These are phyloP conservation scores for Stramonita haemastoma DNA, from an alignment of 2,888 invertebrate genomes.

Conservation along the genomic window DNA sequence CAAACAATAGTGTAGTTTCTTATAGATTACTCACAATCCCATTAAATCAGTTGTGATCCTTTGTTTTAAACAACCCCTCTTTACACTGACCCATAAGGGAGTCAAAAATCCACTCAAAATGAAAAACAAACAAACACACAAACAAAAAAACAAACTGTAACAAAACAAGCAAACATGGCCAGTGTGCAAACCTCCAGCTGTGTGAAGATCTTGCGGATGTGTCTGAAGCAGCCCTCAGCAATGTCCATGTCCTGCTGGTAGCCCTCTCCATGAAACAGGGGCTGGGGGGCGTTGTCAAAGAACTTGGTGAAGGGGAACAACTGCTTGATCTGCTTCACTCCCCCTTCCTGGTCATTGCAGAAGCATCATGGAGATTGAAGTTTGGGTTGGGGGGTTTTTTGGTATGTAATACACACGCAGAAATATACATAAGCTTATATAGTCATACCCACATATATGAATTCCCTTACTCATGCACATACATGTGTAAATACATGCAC, in stretches of 20 bases:
- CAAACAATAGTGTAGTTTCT: no score
- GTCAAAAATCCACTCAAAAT: no score
- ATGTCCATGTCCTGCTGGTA: conserved; percentile 91
- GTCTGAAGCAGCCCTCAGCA: conserved; percentile 94
- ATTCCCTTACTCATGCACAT: neutral
- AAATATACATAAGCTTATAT: no score
- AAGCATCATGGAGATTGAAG: neutral
- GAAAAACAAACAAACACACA: no score
- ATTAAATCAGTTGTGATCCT: no score
- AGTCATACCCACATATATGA: neutral
- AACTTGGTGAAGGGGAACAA: conserved; percentile 96
- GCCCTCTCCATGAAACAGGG: conserved; percentile 88
- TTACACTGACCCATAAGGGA: no score
- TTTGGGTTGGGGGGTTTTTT: no score
- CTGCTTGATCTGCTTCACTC: conserved; percentile 76
- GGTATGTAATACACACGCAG: no score
- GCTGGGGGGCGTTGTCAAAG: conserved; percentile 94
- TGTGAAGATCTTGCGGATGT: conserved; percentile 95
- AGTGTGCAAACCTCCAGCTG: conserved; percentile 86
- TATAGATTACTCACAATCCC: no score
- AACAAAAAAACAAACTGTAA: neutral
- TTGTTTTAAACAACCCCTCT: no score
- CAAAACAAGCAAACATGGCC: neutral
- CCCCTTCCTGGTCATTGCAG: conserved; percentile 59
- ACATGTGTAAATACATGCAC: conserved; percentile 11